phyloP scores from a whole-genome alignment of 2,113 vertebrate genomes.

The Podarcis raffonei region DNA sequence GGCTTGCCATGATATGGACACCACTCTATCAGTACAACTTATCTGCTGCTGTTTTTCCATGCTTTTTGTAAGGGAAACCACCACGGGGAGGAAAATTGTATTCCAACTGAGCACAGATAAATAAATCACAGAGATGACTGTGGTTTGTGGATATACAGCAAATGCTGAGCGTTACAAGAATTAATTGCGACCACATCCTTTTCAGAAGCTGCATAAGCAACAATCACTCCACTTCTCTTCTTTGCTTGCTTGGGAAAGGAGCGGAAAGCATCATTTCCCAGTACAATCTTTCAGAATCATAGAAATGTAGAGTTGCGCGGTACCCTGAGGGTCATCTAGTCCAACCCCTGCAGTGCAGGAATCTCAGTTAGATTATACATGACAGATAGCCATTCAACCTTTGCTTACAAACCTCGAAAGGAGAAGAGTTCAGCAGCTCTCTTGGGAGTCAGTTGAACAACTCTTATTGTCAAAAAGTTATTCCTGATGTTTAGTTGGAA shows the following conservation, averaged over 20 bases:
- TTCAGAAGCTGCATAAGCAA: neutral
- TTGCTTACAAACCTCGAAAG: too few relatives aligned
- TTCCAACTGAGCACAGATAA: neutral
- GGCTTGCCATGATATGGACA: neutral
- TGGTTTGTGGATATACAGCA: conserved; percentile 12
- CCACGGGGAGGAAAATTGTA: neutral
- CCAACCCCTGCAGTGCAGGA: too few relatives aligned
- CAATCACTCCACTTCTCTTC: conserved; percentile 2
- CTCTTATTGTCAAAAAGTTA: too few relatives aligned
- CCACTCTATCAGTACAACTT: fast-evolving
- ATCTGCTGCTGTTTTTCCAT: fast-evolving
- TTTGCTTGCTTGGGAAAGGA: neutral
- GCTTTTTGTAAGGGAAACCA: neutral
- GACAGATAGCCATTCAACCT: too few relatives aligned
- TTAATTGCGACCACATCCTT: conserved; percentile 14
- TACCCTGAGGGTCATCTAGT: too few relatives aligned
- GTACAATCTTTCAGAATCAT: neutral
- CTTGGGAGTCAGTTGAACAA: too few relatives aligned
- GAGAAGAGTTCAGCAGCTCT: too few relatives aligned
- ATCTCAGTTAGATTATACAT: too few relatives aligned
- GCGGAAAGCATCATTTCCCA: fast-evolving
- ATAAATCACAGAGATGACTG: conserved; percentile 8
- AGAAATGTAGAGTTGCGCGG: too few relatives aligned
- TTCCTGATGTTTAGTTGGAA: too few relatives aligned
- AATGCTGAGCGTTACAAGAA: neutral